These are phyloP conservation scores for Hippocampus zosterae DNA, from an alignment of 2,113 vertebrate genomes.

Conservation along the genomic window DNA sequence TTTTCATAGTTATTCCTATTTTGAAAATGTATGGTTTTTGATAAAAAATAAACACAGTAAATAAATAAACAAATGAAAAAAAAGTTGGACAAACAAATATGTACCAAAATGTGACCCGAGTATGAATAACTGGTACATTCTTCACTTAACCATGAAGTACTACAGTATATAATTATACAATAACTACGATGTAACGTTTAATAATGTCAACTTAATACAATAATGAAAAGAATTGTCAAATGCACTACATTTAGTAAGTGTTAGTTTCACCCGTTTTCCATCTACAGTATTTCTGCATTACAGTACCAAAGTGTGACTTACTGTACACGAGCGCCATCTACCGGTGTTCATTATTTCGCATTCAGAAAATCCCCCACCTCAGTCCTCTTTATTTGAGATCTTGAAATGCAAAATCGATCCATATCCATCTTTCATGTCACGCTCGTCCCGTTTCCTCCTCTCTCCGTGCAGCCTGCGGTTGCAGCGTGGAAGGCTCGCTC, in stretches of 20 bases:
- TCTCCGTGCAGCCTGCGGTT: slow-evolving; percentile 79
- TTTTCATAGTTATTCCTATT: too few relatives aligned
- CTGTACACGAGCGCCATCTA: slow-evolving; percentile 41
- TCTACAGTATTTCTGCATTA: background rate
- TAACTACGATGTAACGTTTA: background rate
- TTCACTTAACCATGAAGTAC: background rate
- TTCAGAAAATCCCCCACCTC: background rate
- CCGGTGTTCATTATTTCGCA: slow-evolving; percentile 2
- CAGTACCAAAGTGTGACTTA: background rate
- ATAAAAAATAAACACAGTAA: too few relatives aligned
- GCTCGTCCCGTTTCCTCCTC: background rate
- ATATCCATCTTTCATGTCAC: background rate
- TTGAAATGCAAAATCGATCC: background rate
- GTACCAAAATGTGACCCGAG: background rate
- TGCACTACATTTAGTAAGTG: background rate
- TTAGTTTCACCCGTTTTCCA: background rate
- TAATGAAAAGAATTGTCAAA: background rate
- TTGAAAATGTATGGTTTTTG: too few relatives aligned
- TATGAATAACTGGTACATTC: background rate
- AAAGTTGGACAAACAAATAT: too few relatives aligned
- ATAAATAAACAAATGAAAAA: too few relatives aligned
- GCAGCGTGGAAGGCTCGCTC: slow-evolving; percentile 81
- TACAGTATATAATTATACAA: background rate
- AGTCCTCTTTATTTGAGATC: background rate
- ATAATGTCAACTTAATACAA: background rate